A percentile compares a stretch with the other conserved stretches of the same genome.
Conservation (phyloP, 2,113 vertebrate genomes). For the Puntigrus tetrazona region DNA sequence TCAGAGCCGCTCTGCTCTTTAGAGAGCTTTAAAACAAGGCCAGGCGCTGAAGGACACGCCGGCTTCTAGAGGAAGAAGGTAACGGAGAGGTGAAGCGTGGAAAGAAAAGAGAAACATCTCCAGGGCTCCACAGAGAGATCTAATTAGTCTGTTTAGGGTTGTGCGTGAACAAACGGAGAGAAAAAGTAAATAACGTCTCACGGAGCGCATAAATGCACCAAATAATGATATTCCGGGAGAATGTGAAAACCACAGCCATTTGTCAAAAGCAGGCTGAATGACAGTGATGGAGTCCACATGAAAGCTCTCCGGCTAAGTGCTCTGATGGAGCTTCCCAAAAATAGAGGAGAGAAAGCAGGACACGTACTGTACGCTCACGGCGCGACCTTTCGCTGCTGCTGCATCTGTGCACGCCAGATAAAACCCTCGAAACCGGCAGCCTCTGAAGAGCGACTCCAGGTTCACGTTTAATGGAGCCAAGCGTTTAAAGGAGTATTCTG, state of each 20-base stretch:
- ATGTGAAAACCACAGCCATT: conserved; percentile 49
- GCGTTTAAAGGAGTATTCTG: background rate
- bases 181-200: conserved; percentile 47
- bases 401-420: background rate
- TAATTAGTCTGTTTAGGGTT: conserved; percentile 73
- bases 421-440: background rate
- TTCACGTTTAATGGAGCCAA: background rate
- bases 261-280: conserved; percentile 53
- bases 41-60: conserved; percentile 49
- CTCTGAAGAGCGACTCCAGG: background rate
- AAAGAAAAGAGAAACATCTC: conserved; percentile 60
- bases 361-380: background rate
- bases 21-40: conserved; percentile 36
- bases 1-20: background rate
- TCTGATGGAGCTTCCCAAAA: conserved; percentile 24
- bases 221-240: background rate
- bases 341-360: conserved; percentile 27
- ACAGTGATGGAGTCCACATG: conserved; percentile 48
- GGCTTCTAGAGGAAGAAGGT: conserved; percentile 35
- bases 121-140: conserved; percentile 59
- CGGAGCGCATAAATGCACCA: conserved; percentile 47
- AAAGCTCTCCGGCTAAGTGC: conserved; percentile 22
- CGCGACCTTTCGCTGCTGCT: background rate
- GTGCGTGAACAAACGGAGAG: conserved; percentile 51
- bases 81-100: background rate